Conservation (phyloP, 2,113 vertebrate species). For the Phocoena sinus region DNA sequence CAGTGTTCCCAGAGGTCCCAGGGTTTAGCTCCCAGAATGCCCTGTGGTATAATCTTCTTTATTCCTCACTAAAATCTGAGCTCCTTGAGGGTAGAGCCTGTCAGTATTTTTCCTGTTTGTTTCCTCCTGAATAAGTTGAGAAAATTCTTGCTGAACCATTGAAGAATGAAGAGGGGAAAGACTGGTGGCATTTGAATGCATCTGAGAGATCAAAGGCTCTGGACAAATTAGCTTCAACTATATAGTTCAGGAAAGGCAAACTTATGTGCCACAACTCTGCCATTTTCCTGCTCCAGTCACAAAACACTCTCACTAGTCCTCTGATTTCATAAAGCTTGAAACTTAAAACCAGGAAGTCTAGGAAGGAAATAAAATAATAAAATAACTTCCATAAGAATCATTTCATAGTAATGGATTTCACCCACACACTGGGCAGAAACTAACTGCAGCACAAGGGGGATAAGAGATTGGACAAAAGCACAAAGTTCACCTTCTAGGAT, state of each 20-base stretch:
- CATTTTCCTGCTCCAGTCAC: background rate
- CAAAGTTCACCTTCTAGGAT: background rate
- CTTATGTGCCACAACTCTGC: background rate
- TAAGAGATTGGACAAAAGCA: background rate
- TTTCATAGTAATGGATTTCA: slow-evolving; percentile 45
- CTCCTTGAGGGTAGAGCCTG: background rate
- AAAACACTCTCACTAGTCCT: background rate
- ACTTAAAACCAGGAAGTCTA: slow-evolving; percentile 64
- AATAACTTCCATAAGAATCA: slow-evolving; percentile 48
- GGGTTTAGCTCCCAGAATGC: background rate
- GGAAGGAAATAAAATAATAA: slow-evolving; percentile 62
- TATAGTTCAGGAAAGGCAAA: background rate
- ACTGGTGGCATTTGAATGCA: background rate
- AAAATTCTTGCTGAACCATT: background rate
- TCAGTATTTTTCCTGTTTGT: background rate
- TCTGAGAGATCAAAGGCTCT: background rate
- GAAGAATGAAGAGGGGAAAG: background rate
- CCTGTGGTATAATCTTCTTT: background rate
- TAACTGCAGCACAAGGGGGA: background rate
- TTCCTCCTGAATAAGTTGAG: background rate
- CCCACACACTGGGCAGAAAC: background rate
- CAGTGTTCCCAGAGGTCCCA: background rate
- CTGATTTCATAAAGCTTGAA: slow-evolving; percentile 55
- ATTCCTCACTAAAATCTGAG: background rate
- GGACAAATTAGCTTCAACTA: background rate